Conservation (phyloP, 2,888 invertebrate genomes). For the Habrosyne pyritoides region DNA sequence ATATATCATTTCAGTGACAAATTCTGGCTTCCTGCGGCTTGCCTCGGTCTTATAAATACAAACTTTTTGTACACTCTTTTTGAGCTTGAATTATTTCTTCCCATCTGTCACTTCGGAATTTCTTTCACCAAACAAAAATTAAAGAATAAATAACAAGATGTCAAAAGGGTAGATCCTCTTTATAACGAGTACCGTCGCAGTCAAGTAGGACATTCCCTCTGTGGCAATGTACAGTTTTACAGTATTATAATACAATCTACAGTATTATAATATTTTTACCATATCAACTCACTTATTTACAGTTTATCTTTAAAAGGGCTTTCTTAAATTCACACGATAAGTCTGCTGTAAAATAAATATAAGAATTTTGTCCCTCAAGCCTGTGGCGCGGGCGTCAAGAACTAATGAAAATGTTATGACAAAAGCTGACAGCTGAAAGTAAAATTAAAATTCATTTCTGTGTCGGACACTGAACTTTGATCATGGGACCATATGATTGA, state of each 20-base stretch:
- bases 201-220: slow-evolving; percentile 2
- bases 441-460: slow-evolving; percentile 44
- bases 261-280: background rate
- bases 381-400: background rate
- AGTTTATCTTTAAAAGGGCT: no score
- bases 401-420: slow-evolving; percentile 7
- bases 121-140: slow-evolving; percentile 30
- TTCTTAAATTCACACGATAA: no score
- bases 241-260: no score
- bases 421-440: slow-evolving; percentile 30
- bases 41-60: slow-evolving; percentile 45
- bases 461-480: slow-evolving; percentile 48
- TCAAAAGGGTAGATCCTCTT: slow-evolving; percentile 31
- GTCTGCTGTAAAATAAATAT: no score
- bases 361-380: background rate
- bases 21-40: slow-evolving; percentile 34
- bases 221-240: background rate
- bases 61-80: slow-evolving; percentile 37
- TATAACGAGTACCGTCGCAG: slow-evolving; percentile 18
- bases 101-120: slow-evolving; percentile 40
- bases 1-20: slow-evolving; percentile 20
- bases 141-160: slow-evolving; percentile 36
- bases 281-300: no score
- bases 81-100: slow-evolving; percentile 60
- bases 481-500: slow-evolving; percentile 56